A percentile compares a stretch with the other conserved stretches of the same genome.
phyloP scores from a whole-genome alignment of 2,888 invertebrate species.

The Drosophila paranaensis region DNA sequence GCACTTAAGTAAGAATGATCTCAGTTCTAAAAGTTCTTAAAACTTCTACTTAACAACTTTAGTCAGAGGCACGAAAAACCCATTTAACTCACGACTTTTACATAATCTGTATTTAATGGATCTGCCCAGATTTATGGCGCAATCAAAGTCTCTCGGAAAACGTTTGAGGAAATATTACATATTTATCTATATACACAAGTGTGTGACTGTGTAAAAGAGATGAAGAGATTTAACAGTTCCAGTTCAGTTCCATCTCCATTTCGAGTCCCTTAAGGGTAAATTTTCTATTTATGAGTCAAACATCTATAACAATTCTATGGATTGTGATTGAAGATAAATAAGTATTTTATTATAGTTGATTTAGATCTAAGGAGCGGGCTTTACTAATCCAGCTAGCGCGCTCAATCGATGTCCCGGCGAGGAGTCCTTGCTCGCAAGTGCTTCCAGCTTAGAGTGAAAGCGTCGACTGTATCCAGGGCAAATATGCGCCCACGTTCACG shows the following conservation, averaged over 20 bases:
- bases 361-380: neutral
- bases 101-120: neutral
- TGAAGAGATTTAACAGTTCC: too few relatives aligned
- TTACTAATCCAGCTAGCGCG: neutral
- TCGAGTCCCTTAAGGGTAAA: too few relatives aligned
- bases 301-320: neutral
- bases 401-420: neutral
- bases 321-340: slow-evolving; percentile 2
- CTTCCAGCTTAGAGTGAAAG: slow-evolving; percentile 50
- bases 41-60: neutral
- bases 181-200: neutral
- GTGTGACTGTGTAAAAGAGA: neutral
- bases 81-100: neutral
- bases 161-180: too few relatives aligned
- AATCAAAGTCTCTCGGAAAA: neutral
- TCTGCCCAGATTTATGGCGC: neutral
- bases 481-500: slow-evolving; percentile 89
- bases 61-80: neutral
- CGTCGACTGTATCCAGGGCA: slow-evolving; percentile 88
- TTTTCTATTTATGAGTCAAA: too few relatives aligned
- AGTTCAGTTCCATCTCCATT: too few relatives aligned
- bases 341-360: neutral
- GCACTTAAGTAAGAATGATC: neutral
- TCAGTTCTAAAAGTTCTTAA: neutral
- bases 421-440: too few relatives aligned